Base-by-base conservation (phyloP, 1,140 invertebrate genomes). In the Nymphalis io region DNA sequence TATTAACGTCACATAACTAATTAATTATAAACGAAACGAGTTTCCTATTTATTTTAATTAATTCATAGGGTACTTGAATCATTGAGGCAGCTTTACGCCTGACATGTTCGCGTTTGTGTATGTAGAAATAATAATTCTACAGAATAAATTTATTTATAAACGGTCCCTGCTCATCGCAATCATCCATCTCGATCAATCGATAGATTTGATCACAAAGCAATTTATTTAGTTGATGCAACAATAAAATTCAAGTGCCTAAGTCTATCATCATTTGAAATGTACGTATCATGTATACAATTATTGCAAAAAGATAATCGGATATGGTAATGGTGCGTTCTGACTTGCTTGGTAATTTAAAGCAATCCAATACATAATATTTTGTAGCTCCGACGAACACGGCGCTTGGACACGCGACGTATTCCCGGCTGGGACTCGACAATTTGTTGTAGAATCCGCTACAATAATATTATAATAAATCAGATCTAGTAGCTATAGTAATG, bases 381-480 rank as follows among this genome's bases (percentile, higher is more conserved):
- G 1, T 33, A 33, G 27, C 1, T 33, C 3, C 23, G 5, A 27
- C 48, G 42, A 13, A 3, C 3, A n/a, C 51, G 20, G 51, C 51
- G 51, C 51, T 21, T 13, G 21, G 51, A 27, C 21, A 21, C 3
- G 23, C 23, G 6, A 33, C 27, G 27, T 33, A 33, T 8, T 33
- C 27, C 10, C 27, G 5, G 27, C 27, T 33, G 27, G 27, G 27
- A 33, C 20, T 27, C 51, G 51, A 55, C 51, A 23, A 27, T 27
- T 55, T 27, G 11, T n/a, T 8, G 21, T 20, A 55, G 20, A 51
- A 55, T 55, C 51, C 23, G 51, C 20, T 55, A 55, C 51, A 55
- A 55, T n/a, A n/a, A n/a, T n/a, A n/a, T 55, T 23, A 55, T 55
- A 55, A 55, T 55, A 27, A 55, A 55, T 55, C 51, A 55, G 51